Base-by-base conservation (phyloP, 2,797 vertebrate genomes). In the Xenentodon cancila region DNA sequence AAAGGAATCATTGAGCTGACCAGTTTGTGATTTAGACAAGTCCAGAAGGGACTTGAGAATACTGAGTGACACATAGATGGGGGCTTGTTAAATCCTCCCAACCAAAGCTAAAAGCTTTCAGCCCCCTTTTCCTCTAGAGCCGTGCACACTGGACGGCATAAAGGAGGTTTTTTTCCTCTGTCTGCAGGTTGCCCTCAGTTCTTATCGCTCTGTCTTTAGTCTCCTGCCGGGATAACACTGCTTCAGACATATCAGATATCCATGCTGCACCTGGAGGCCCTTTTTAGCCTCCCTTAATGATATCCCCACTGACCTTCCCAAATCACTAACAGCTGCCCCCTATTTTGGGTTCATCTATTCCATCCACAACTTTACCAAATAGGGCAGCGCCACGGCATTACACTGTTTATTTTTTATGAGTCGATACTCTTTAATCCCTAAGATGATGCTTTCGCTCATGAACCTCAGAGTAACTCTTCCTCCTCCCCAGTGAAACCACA, bases 1-100 rank as follows among this genome's bases (percentile, higher is more conserved):
- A 87, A 86, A 88, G 77, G 89, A 92, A 91, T 91, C 89, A 92
- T 92, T 92, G 89, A 86, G 64, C 75, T 73, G 66, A 54, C 43
- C 71, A 55, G 87, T 91, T 91, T 86, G 89, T 88, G 85, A 93
- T 90, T 87, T 71, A 70, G 77, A 80, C 75, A 88, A 81, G 84
- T 86, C 84, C 78, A 62, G 78, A 80, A 69, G 58, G 71, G 69
- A 76, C 30, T 3, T 1, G 61, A 69, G 93, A 93, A 92, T 92
- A 92, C 91, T 90, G 88, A 93, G 91, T 75, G 83, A 72, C 62
- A 59, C 84, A 90, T 88, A 92, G 85, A 93, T 72, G 77, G 87
- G 86, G 18, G 59, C 80, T 89, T 91, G 89, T 93, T 85, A 88
- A 57, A 48, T 78, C 59, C 63, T 40, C 34, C 54, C n/a, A 44